Percentiles rank a stretch among this genome's conserved stretches.
phyloP scores from a whole-genome alignment of 2,888 invertebrate species.

The Anthrax anthrax region DNA sequence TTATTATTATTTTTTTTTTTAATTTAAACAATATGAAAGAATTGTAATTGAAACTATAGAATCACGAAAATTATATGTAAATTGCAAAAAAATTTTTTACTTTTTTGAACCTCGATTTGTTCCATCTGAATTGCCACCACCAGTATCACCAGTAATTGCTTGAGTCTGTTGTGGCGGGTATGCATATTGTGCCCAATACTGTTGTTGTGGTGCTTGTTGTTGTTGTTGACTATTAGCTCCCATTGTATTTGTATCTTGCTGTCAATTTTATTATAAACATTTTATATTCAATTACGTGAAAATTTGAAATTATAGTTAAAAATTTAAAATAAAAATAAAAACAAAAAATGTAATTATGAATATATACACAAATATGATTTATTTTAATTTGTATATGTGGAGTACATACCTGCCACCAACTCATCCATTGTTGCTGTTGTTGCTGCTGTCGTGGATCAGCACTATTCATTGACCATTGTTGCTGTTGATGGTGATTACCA shows the following conservation, averaged over 20 bases:
- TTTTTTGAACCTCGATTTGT: constrained; percentile 1
- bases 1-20: too few relatives aligned
- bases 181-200: constrained; percentile 12
- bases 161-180: constrained; percentile 7
- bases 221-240: constrained; percentile 4
- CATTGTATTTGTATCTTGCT: constrained; percentile 2
- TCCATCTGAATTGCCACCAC: background rate
- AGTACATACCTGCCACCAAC: constrained; percentile 30
- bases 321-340: too few relatives aligned
- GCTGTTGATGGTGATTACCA: background rate
- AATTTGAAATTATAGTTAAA: too few relatives aligned
- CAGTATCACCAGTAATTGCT: background rate
- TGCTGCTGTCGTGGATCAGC: constrained; percentile 30
- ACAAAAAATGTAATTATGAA: too few relatives aligned
- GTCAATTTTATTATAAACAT: too few relatives aligned
- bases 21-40: too few relatives aligned
- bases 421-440: constrained; percentile 32
- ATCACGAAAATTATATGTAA: too few relatives aligned
- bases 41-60: too few relatives aligned
- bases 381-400: background rate
- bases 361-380: too few relatives aligned
- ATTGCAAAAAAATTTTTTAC: too few relatives aligned
- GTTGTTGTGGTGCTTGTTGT: constrained; percentile 6
- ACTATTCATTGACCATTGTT: constrained; percentile 22
- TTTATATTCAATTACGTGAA: too few relatives aligned